Conservation (phyloP, 2,888 invertebrate genomes). For the Agrotis clavis region DNA sequence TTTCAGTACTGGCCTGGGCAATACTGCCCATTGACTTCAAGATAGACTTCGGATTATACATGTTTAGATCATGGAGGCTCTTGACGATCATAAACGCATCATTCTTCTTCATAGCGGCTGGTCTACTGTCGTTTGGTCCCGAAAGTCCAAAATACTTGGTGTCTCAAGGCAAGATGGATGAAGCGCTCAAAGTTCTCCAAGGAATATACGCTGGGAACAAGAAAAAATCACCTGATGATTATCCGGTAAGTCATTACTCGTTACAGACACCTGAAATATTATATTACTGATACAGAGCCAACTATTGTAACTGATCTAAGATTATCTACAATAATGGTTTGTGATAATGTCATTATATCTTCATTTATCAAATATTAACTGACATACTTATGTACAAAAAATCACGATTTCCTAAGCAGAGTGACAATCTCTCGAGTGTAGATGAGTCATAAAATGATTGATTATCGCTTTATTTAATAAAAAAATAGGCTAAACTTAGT, state of each 20-base stretch:
- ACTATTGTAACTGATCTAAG: too few species aligned
- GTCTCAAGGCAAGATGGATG: slow-evolving; percentile 91
- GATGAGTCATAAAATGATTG: too few species aligned
- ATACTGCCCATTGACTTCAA: slow-evolving; percentile 92
- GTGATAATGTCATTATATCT: too few species aligned
- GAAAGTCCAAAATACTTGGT: slow-evolving; percentile 95
- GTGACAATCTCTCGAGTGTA: too few species aligned
- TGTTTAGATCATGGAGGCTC: slow-evolving; percentile 94
- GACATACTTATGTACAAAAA: too few species aligned
- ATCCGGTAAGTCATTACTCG: slow-evolving; percentile 79
- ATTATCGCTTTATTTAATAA: too few species aligned
- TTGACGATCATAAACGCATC: slow-evolving; percentile 92
- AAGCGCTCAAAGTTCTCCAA: slow-evolving; percentile 92
- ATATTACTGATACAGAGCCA: too few species aligned
- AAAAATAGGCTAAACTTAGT: too few species aligned
- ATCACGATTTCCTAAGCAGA: too few species aligned
- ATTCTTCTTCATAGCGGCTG: slow-evolving; percentile 91
- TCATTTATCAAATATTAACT: too few species aligned
- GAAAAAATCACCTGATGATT: slow-evolving; percentile 81
- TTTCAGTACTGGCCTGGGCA: slow-evolving; percentile 92
- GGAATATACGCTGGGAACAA: slow-evolving; percentile 90
- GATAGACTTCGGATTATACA: slow-evolving; percentile 86
- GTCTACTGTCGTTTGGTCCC: slow-evolving; percentile 91
- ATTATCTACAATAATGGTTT: too few species aligned
- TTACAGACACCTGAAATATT: too few species aligned